phyloP scores from a whole-genome alignment of 1,140 invertebrate genomes.

The Drosophila murphyi region DNA sequence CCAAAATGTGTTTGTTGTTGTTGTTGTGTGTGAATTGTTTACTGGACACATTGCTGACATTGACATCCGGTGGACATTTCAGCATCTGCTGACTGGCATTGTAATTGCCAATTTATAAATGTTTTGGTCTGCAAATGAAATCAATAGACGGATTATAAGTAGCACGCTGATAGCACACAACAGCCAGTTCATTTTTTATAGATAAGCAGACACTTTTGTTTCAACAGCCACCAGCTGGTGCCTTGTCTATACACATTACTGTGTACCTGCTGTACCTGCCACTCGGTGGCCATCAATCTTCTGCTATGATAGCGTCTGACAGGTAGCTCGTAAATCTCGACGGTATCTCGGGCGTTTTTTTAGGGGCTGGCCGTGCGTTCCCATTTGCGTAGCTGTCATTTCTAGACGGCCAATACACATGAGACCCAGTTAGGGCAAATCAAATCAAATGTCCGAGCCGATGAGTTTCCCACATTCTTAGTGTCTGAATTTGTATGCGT shows the following conservation, averaged over 20 bases:
- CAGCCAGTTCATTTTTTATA: slow-evolving; percentile 68
- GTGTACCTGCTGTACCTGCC: slow-evolving; percentile 53
- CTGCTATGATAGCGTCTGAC: slow-evolving; percentile 73
- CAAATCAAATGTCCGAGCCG: slow-evolving; percentile 39
- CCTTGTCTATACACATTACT: slow-evolving; percentile 16
- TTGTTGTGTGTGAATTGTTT: slow-evolving; percentile 45
- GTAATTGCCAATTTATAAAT: slow-evolving; percentile 51
- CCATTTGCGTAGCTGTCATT: slow-evolving; percentile 76
- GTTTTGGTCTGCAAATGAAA: slow-evolving; percentile 26
- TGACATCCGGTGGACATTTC: slow-evolving; percentile 31
- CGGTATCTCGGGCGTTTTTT: slow-evolving; percentile 54
- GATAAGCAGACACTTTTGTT: slow-evolving; percentile 54
- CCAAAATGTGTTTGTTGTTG: slow-evolving; percentile 7
- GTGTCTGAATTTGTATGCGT: not conserved
- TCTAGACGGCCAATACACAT: slow-evolving; percentile 57
- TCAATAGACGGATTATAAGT: slow-evolving; percentile 64
- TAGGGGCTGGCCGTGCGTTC: slow-evolving; percentile 48
- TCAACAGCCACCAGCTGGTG: slow-evolving; percentile 46
- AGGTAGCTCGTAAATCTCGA: slow-evolving; percentile 78
- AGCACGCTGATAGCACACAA: slow-evolving; percentile 20
- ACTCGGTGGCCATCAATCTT: slow-evolving; percentile 70
- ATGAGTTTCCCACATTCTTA: slow-evolving; percentile 16
- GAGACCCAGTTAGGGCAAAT: slow-evolving; percentile 52
- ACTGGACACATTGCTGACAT: slow-evolving; percentile 57
- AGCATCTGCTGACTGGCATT: slow-evolving; percentile 38